Evolutionary conservation across 2,113 vertebrate species (phyloP).

Genomic region (Pantherophis guttatus): DNA sequence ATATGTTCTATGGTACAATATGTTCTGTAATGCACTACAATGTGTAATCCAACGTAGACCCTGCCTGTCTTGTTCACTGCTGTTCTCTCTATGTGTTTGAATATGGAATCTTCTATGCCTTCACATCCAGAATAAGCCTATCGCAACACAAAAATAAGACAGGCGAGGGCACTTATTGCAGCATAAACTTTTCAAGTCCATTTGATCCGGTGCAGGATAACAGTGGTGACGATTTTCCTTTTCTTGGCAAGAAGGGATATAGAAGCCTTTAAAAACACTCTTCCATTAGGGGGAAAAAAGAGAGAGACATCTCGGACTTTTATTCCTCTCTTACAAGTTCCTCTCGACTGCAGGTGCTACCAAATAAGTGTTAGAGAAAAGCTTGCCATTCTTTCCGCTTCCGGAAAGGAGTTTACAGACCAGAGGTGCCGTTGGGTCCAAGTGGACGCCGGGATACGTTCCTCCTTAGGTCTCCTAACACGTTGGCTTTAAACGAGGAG

Average conservation of each 20-base stretch:
- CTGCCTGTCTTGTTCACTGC: neutral
- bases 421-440: neutral
- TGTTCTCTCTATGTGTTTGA: neutral
- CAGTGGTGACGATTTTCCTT: neutral
- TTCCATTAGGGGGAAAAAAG: neutral
- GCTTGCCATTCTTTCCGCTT: neutral
- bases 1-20: neutral
- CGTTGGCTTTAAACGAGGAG: neutral
- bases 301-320: neutral
- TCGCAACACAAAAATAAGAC: neutral
- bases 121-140: neutral
- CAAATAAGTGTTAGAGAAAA: neutral
- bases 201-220: neutral
- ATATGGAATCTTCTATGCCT: neutral
- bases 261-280: neutral
- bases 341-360: neutral
- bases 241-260: neutral
- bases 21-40: neutral
- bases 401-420: neutral
- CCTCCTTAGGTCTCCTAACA: neutral
- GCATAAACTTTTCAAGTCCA: too few relatives aligned
- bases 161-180: neutral
- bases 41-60: neutral
- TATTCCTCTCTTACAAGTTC: neutral
- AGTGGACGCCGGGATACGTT: neutral